These are phyloP conservation scores for Drosophila teissieri DNA, from an alignment of 1,140 invertebrate species.

Conservation along the genomic window DNA sequence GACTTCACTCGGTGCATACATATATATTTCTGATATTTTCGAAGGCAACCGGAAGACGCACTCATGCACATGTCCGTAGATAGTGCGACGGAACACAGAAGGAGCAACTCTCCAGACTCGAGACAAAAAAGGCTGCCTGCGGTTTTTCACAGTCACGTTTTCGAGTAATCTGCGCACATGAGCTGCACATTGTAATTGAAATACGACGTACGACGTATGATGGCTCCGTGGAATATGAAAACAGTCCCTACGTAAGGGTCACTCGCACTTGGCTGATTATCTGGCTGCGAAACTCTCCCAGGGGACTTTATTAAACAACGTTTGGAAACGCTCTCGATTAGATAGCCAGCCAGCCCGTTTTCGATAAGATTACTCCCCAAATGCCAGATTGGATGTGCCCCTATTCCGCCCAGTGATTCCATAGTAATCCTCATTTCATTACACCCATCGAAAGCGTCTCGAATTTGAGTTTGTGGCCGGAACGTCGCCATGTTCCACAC, in stretches of 20 bases:
- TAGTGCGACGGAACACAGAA: not conserved
- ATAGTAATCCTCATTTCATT: constrained; percentile 10
- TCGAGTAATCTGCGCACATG: not conserved
- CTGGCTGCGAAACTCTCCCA: not conserved
- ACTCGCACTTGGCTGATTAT: not conserved
- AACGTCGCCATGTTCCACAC: constrained; percentile 18
- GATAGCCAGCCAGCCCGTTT: constrained; percentile 2
- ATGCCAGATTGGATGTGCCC: constrained; percentile 13
- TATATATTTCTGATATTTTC: not conserved
- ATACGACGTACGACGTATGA: constrained; percentile 15
- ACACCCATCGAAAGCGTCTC: constrained; percentile 4
- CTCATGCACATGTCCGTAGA: constrained; percentile 17
- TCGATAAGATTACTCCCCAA: constrained; percentile 21
- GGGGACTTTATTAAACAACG: not conserved
- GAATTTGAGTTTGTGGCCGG: constrained; percentile 30
- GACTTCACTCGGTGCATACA: not conserved
- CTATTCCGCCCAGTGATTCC: not conserved
- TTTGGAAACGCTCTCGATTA: not conserved
- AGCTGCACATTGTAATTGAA: constrained; percentile 31
- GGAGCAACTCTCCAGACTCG: not conserved
- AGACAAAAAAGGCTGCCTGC: constrained; percentile 15
- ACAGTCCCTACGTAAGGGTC: not conserved
- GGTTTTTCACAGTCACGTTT: constrained; percentile 25
- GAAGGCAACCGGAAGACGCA: constrained; percentile 27
- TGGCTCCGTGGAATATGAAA: not conserved